These are phyloP conservation scores for Lepus europaeus DNA, from an alignment of 2,113 vertebrate genomes.

Conservation along the genomic window DNA sequence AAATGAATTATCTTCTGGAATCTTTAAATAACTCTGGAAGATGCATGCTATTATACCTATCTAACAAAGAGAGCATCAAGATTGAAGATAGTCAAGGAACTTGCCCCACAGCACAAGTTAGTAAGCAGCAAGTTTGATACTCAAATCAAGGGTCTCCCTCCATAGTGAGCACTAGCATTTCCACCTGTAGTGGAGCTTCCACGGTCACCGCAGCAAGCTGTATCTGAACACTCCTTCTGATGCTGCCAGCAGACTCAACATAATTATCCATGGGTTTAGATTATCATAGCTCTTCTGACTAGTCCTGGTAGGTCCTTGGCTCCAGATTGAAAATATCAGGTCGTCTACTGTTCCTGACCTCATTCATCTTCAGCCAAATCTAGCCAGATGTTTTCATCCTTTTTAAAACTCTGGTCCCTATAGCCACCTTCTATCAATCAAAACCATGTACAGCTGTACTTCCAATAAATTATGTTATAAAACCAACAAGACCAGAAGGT, in stretches of 20 bases:
- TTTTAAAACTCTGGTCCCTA: neutral
- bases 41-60: neutral
- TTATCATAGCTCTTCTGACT: neutral
- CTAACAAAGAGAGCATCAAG: neutral
- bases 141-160: neutral
- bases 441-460: neutral
- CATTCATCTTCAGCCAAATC: conserved; percentile 33
- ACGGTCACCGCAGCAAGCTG: neutral
- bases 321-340: neutral
- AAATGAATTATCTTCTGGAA: neutral
- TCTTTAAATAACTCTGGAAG: neutral
- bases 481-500: neutral
- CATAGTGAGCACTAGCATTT: neutral
- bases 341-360: neutral
- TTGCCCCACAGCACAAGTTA: neutral
- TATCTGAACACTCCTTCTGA: neutral
- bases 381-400: neutral
- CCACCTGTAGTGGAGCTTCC: neutral
- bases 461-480: conserved; percentile 25
- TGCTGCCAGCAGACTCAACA: neutral
- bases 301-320: neutral
- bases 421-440: neutral
- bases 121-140: neutral
- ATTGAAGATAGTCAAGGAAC: neutral
- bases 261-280: neutral